Evolutionary conservation across 2,797 vertebrate species (phyloP).

Genomic region (Loriculus beryllinus): DNA sequence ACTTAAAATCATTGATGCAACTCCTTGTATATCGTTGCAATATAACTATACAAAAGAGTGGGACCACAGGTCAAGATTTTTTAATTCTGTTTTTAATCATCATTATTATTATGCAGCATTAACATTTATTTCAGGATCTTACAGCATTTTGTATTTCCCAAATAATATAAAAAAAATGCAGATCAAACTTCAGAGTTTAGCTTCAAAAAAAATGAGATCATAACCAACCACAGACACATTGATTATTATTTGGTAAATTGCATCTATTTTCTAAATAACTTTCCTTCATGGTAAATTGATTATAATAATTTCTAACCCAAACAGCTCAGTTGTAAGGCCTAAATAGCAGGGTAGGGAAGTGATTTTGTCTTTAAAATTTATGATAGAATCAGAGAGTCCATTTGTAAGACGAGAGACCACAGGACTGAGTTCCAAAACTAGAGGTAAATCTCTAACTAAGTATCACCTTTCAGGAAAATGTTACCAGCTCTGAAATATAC

Average conservation of each 20-base stretch:
- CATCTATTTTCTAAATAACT: background rate
- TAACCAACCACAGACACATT: background rate
- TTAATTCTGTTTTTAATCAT: background rate
- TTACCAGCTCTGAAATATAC: background rate
- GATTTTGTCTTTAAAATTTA: background rate
- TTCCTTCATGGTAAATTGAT: background rate
- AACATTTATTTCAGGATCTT: background rate
- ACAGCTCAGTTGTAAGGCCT: background rate
- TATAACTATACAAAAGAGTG: background rate
- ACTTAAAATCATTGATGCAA: background rate
- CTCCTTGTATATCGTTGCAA: background rate
- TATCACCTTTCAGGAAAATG: background rate
- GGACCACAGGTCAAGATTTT: background rate
- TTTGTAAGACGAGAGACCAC: background rate
- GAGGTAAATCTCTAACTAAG: background rate
- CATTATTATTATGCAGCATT: background rate
- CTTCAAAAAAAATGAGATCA: background rate
- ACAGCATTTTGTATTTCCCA: background rate
- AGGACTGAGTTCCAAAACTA: background rate
- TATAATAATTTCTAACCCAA: background rate
- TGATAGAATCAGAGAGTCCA: background rate
- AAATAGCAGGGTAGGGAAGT: background rate
- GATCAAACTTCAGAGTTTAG: background rate
- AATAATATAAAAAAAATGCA: background rate
- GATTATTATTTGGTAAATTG: background rate